These are phyloP conservation scores for Marisa cornuarietis DNA, from an alignment of 1,140 invertebrate species.

Conservation along the genomic window DNA sequence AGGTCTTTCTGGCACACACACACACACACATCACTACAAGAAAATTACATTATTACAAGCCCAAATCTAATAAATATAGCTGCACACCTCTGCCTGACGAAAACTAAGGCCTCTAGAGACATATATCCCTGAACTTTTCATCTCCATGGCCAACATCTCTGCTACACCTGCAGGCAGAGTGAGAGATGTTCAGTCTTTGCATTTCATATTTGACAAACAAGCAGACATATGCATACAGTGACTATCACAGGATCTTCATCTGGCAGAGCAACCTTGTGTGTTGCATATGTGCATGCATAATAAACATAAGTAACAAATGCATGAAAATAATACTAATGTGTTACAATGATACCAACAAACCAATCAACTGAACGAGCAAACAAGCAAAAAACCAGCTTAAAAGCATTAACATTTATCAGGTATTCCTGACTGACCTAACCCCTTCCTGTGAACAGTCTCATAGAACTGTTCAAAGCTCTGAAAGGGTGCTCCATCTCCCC, in stretches of 20 bases:
- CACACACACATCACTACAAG: too few relatives aligned
- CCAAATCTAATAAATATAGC: too few relatives aligned
- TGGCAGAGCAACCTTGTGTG: too few relatives aligned
- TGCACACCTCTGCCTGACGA: conserved; percentile 55
- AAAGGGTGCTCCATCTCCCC: conserved; percentile 60
- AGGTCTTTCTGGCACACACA: too few relatives aligned
- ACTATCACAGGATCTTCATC: too few relatives aligned
- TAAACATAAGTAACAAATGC: too few relatives aligned
- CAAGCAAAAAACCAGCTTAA: not conserved
- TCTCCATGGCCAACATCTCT: conserved; percentile 63
- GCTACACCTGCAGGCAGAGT: conserved; percentile 46
- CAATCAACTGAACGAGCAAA: not conserved
- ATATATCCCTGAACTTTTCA: conserved; percentile 62
- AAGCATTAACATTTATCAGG: too few relatives aligned
- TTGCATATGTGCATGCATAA: too few relatives aligned
- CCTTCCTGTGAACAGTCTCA: conserved; percentile 56
- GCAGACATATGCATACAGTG: too few relatives aligned
- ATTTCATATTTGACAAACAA: too few relatives aligned
- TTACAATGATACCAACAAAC: not conserved
- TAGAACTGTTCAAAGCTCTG: conserved; percentile 55
- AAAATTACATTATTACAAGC: too few relatives aligned
- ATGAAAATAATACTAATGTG: too few relatives aligned
- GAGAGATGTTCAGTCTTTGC: not conserved
- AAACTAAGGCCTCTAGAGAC: conserved; percentile 59
- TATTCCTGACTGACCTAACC: conserved; percentile 42